Base-by-base conservation (phyloP, 2,113 vertebrate species). In the Callipepla squamata region DNA sequence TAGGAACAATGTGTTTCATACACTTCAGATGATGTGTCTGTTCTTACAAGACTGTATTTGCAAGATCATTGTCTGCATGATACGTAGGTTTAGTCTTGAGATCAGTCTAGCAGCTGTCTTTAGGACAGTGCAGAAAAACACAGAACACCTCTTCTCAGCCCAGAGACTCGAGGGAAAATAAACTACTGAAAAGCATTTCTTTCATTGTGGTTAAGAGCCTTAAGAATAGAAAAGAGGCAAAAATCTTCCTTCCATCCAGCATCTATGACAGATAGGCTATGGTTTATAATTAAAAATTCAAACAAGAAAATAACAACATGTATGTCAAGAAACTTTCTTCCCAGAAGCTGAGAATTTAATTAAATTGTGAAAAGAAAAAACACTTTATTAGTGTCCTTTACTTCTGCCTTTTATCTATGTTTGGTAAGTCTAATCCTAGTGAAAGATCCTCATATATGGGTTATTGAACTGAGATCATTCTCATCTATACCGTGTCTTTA, bases 351-450 rank as follows among this genome's bases (percentile, higher is more conserved):
- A 36, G 28, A 85, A 63, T 69, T 85, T 28, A 25, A 44, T 80
- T 59, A 53, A 11, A 19, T 50, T 32, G 17, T 2, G 12, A 1
- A 4, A 4, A 80, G 50, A 8, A 5, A 58, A 28, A 80, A 83
- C 91, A 16, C 5, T 20, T 70, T 85, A 70, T 4, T 15, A 57
- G 7, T 83, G 14, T 63, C 77, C 72, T 59, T 42, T 70, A 8
- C 78, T 80, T 66, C 19, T 88, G 17, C 23, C 83, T 96, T 90
- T 93, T 78, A 57, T 63, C 83, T 92, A 7, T 75, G 80, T 23
- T 93, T 88, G 78, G 62, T 51, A 81, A 57, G 74, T 50, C 57
- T 94, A 91, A 90, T 94, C 65, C 34, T 36, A 21, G 51, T 74
- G 51, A 80, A 34, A 69, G 42, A 95, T 62, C 28, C 28, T 51